A percentile compares a stretch with the other conserved stretches of the same genome.
Conservation (phyloP, 2,113 vertebrate species). For the Indicator maculatus region DNA sequence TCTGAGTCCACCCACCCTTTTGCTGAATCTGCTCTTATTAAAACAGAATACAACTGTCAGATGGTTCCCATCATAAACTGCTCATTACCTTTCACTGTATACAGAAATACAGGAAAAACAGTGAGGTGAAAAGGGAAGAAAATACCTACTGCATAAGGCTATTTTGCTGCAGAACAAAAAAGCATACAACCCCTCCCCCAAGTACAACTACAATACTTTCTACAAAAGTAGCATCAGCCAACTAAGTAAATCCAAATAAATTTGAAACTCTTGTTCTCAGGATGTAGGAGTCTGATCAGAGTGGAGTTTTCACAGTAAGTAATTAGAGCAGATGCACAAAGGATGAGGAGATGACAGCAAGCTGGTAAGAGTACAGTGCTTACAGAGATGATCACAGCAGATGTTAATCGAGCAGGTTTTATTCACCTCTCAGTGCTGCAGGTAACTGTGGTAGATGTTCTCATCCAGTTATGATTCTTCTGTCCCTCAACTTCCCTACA, state of each 20-base stretch:
- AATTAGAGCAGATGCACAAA: background rate
- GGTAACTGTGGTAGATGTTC: fast-evolving
- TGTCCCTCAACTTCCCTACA: background rate
- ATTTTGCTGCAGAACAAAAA: background rate
- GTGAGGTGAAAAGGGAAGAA: background rate
- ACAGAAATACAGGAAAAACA: background rate
- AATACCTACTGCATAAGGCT: background rate
- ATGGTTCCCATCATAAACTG: background rate
- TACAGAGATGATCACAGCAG: background rate
- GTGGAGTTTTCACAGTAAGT: background rate
- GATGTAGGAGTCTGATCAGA: background rate
- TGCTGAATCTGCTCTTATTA: background rate
- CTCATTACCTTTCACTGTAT: background rate
- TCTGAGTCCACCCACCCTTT: background rate
- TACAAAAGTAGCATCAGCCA: background rate
- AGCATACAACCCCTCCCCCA: background rate
- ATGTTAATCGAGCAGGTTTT: background rate
- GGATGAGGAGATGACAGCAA: background rate
- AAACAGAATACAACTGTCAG: background rate
- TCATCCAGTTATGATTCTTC: background rate
- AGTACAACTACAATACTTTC: background rate
- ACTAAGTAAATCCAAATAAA: background rate
- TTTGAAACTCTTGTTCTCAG: background rate
- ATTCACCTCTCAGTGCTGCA: background rate
- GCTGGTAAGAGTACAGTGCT: fast-evolving